Evolutionary conservation across 2,797 vertebrate genomes (phyloP), one percentile per base, ranked within the genome.

Genomic region (Limnodromus scolopaceus): DNA sequence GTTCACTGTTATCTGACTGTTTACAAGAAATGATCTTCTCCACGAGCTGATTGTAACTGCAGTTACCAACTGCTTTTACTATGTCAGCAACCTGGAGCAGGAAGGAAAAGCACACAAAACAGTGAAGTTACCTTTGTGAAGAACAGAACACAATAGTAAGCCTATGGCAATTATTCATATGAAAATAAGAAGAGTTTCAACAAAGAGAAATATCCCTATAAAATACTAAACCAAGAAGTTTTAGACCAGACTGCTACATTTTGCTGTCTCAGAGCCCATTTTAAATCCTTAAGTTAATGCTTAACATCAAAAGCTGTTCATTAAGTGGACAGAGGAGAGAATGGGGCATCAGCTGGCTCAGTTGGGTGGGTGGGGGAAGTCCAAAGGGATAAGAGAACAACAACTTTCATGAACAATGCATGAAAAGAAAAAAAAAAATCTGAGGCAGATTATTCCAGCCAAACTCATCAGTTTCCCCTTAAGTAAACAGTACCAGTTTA

Each of bases 1-100:
- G 98, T 97, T 99, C 99, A 80, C 99, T 99, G 98, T 98, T 99
- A 94, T 99, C 99, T 5, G 99, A 99, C 97, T 99, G 99, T 96
- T 99, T 99, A 98, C 99, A 99, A 94, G 98, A 99, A 97, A 99
- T 99, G 20, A 99, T 99, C 98, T 99, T 99, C 98, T 99, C 99
- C 84, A 99, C 99, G 93, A 99, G 98, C 97, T 99, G 99, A 98
- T 99, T 99, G 97, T 99, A 99, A 98, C 99, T 99, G 98, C 99
- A 99, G 98, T 99, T 99, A 93, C 99, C 99, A 97, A 99, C 99
- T 77, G 99, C 99, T 97, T 99, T 99, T 92, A 99, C 99, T 96
- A 99, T 99, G 98, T 99, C 99, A 65, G 98, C 98, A 97, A 98
- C 99, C 99, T 99, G 98, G 63, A 98, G 97, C 97, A 93, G 92